Conservation (phyloP, 2,797 vertebrate genomes). For the Urocyon cinereoargenteus region DNA sequence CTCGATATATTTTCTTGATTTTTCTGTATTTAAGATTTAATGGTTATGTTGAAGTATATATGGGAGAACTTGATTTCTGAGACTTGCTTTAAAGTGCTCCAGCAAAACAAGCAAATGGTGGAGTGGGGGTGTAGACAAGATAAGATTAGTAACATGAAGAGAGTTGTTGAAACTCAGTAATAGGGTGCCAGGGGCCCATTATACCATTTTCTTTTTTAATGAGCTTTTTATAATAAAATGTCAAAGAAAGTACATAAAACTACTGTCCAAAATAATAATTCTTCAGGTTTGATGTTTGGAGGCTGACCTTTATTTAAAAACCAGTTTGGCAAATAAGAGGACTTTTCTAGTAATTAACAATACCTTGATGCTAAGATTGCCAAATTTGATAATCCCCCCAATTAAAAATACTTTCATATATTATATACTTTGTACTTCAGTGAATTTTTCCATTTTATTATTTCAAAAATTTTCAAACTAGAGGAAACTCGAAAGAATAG, state of each 20-base stretch:
- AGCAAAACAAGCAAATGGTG: not conserved
- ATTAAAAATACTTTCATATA: constrained; percentile 39
- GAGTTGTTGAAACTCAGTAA: not conserved
- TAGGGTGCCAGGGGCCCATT: not conserved
- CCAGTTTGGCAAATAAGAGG: not conserved
- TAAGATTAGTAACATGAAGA: not conserved
- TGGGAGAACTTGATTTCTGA: not conserved
- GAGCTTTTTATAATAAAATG: constrained; percentile 9
- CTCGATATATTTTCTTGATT: not conserved
- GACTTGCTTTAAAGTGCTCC: not conserved
- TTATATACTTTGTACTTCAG: not conserved
- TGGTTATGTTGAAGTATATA: not conserved
- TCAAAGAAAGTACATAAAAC: not conserved
- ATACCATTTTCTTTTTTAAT: not conserved
- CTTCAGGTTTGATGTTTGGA: not conserved
- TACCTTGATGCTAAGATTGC: not conserved
- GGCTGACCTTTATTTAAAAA: constrained; percentile 35
- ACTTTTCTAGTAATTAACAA: not conserved
- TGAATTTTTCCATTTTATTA: not conserved
- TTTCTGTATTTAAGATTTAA: constrained; percentile 22
- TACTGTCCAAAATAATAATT: not conserved
- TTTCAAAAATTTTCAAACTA: constrained; percentile 33
- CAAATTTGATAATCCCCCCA: not conserved
- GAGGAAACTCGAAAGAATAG: not conserved
- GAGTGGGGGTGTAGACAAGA: not conserved